Evolutionary conservation across 1,140 invertebrate genomes (phyloP).

Genomic region (Procambarus virginalis): DNA sequence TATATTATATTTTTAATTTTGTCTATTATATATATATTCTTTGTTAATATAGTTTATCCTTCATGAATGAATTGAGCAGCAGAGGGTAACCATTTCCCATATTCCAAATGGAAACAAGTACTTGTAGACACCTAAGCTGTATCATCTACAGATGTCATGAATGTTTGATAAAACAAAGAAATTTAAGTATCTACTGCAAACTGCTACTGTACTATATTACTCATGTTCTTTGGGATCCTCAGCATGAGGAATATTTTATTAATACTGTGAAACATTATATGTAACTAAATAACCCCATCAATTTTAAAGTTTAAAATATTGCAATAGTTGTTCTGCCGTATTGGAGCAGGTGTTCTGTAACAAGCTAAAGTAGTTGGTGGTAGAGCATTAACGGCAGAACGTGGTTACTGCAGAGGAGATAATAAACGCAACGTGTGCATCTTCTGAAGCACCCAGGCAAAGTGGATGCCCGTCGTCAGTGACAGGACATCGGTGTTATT

Average conservation of each 20-base stretch:
- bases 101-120: neutral
- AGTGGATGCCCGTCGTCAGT: constrained; percentile 25
- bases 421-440: neutral
- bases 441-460: constrained; percentile 6
- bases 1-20: no score
- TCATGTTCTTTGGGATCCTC: constrained; percentile 2
- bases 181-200: neutral
- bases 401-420: neutral
- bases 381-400: neutral
- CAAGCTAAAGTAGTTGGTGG: neutral
- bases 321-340: neutral
- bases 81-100: neutral
- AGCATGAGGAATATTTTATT: neutral
- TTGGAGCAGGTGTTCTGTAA: constrained; percentile 2
- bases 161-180: neutral
- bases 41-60: neutral
- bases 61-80: constrained; percentile 12
- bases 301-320: neutral
- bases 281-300: neutral
- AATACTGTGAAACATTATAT: constrained; percentile 1
- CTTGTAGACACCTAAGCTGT: neutral
- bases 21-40: no score
- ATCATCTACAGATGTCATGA: neutral
- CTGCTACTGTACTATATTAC: neutral
- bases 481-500: constrained; percentile 34